A percentile compares a stretch with the other conserved stretches of the same genome.
These are phyloP conservation scores for Cyphomyrmex costatus DNA, from an alignment of 1,140 invertebrate species.

Conservation along the genomic window DNA sequence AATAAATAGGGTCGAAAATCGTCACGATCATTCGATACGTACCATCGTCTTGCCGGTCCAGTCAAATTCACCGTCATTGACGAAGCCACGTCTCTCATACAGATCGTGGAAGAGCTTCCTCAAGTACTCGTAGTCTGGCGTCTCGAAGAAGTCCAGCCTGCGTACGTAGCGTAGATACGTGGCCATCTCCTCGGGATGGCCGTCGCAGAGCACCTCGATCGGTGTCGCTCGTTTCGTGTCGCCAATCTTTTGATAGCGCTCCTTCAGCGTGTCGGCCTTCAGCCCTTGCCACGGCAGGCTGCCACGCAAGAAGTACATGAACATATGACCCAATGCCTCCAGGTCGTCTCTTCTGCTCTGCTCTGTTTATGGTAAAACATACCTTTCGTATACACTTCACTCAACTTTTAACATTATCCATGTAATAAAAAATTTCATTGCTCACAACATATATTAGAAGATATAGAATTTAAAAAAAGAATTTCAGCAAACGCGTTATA, in stretches of 20 bases:
- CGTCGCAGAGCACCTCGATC: slow-evolving; percentile 98
- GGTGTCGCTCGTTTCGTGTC: slow-evolving; percentile 99
- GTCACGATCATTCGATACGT: slow-evolving; percentile 80
- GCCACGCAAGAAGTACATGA: slow-evolving; percentile 99
- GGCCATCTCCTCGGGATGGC: slow-evolving; percentile 98
- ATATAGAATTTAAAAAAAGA: neutral
- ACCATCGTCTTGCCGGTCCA: slow-evolving; percentile 99
- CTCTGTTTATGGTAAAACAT: slow-evolving; percentile 89
- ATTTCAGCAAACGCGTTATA: neutral
- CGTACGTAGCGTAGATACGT: slow-evolving; percentile 99
- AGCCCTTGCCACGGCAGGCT: slow-evolving; percentile 99
- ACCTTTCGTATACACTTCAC: neutral
- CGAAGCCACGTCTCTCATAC: slow-evolving; percentile 96
- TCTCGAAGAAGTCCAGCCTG: slow-evolving; percentile 99
- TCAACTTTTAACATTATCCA: neutral
- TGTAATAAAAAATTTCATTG: neutral
- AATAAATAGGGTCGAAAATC: slow-evolving; percentile 16
- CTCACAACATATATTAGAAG: neutral
- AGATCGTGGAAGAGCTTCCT: slow-evolving; percentile 98
- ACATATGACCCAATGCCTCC: slow-evolving; percentile 99
- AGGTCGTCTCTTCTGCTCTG: slow-evolving; percentile 99
- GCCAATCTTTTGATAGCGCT: slow-evolving; percentile 99
- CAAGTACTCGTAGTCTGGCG: slow-evolving; percentile 99
- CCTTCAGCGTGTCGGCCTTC: slow-evolving; percentile 99
- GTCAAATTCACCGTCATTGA: slow-evolving; percentile 98